These are phyloP conservation scores for Pempheris klunzingeri DNA, from an alignment of 2,797 vertebrate species.

Conservation along the genomic window DNA sequence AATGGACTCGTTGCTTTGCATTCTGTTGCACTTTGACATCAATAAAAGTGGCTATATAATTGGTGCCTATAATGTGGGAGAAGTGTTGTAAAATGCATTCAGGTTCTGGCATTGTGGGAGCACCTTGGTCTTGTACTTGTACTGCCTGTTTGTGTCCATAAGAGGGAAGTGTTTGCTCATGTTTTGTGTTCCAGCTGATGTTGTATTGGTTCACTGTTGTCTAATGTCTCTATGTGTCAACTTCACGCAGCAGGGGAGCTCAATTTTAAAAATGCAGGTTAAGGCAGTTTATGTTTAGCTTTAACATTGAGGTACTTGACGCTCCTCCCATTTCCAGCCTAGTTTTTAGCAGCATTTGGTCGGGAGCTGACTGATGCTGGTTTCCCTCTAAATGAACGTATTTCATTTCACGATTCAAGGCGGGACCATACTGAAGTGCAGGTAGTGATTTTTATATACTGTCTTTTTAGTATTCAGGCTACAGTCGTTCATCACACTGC, in stretches of 20 bases:
- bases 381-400: constrained; percentile 4
- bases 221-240: neutral
- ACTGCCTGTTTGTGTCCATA: constrained; percentile 53
- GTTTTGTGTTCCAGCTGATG: constrained; percentile 1
- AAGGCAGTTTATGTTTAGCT: neutral
- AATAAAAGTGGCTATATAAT: too few species aligned
- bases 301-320: neutral
- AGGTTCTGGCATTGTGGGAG: neutral
- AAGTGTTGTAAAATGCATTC: neutral
- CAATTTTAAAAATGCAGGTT: constrained; percentile 7
- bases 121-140: constrained; percentile 5
- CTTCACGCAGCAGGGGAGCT: neutral
- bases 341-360: neutral
- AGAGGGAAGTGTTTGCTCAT: constrained; percentile 68
- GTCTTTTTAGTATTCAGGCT: constrained; percentile 52
- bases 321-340: too few species aligned
- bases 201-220: neutral
- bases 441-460: constrained; percentile 15
- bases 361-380: neutral
- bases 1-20: constrained; percentile 26
- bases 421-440: constrained; percentile 24
- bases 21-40: neutral
- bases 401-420: constrained; percentile 15
- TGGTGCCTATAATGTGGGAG: too few species aligned
- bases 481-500: constrained; percentile 35